These are phyloP conservation scores for Chlamydotis undulata DNA, from an alignment of 2,113 vertebrate genomes.

Conservation along the genomic window DNA sequence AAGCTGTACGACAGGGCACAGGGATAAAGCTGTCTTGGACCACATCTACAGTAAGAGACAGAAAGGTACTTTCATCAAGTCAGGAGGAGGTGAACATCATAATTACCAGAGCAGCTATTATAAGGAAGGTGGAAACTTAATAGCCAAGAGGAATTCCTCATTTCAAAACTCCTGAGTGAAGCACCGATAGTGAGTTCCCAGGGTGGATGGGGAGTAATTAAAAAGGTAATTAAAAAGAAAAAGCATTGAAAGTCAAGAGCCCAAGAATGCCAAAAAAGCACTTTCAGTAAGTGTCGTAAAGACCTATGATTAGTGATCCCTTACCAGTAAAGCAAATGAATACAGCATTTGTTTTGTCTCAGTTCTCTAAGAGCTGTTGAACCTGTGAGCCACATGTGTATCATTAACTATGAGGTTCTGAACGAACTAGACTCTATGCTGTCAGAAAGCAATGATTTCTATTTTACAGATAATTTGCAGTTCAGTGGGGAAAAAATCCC, in stretches of 20 bases:
- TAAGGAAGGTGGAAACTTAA: neutral
- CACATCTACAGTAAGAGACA: neutral
- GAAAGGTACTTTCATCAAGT: neutral
- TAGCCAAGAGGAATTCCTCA: neutral
- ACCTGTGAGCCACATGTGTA: neutral
- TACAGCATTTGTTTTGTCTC: neutral
- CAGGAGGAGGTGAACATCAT: neutral
- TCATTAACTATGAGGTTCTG: slow-evolving; percentile 33
- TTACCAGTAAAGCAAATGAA: slow-evolving; percentile 20
- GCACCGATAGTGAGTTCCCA: neutral
- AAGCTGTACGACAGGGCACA: neutral
- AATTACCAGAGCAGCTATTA: neutral
- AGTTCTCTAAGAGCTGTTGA: neutral
- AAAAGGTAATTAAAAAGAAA: slow-evolving; percentile 5
- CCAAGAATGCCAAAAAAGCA: neutral
- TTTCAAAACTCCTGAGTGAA: neutral
- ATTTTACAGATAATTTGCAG: slow-evolving; percentile 18
- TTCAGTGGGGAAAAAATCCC: slow-evolving; percentile 1
- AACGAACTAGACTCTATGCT: neutral
- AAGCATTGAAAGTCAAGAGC: neutral
- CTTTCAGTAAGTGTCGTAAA: neutral
- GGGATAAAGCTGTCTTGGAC: neutral
- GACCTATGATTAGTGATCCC: neutral
- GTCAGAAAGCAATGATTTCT: slow-evolving; percentile 18
- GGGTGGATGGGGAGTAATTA: neutral